Evolutionary conservation across 2,113 vertebrate genomes (phyloP).

Genomic region (Poicephalus meyeri): DNA sequence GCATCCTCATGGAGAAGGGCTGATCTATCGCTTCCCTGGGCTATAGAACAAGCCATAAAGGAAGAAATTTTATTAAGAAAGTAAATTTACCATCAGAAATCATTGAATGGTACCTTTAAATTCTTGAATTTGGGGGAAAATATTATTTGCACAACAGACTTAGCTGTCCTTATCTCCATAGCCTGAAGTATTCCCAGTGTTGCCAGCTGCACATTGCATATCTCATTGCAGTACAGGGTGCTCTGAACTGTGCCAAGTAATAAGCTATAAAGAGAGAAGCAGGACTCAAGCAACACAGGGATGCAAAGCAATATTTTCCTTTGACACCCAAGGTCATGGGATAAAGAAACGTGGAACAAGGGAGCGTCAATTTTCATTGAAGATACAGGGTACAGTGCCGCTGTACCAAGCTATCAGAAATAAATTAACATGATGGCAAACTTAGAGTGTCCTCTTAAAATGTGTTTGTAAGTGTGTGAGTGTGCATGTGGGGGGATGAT

Average conservation of each 20-base stretch:
- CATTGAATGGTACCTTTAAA: conserved; percentile 11
- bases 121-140: conserved; percentile 19
- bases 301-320: conserved; percentile 73
- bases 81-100: conserved; percentile 5
- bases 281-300: conserved; percentile 63
- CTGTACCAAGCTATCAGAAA: conserved; percentile 58
- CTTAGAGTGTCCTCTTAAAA: conserved; percentile 55
- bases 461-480: background rate
- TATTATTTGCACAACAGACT: conserved; percentile 8
- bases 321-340: conserved; percentile 75
- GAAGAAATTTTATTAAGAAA: background rate
- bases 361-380: conserved; percentile 68
- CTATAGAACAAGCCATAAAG: background rate
- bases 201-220: conserved; percentile 13
- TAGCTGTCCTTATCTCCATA: conserved; percentile 11
- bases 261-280: conserved; percentile 65
- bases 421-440: conserved; percentile 65
- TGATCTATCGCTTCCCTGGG: background rate
- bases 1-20: background rate
- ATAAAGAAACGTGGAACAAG: conserved; percentile 47
- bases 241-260: conserved; percentile 59
- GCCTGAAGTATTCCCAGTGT: conserved; percentile 8
- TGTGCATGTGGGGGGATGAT: background rate
- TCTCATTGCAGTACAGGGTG: conserved; percentile 16
- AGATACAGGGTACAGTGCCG: conserved; percentile 25